Base-by-base conservation (phyloP, 2,888 invertebrate species). In the Hesperia comma region DNA sequence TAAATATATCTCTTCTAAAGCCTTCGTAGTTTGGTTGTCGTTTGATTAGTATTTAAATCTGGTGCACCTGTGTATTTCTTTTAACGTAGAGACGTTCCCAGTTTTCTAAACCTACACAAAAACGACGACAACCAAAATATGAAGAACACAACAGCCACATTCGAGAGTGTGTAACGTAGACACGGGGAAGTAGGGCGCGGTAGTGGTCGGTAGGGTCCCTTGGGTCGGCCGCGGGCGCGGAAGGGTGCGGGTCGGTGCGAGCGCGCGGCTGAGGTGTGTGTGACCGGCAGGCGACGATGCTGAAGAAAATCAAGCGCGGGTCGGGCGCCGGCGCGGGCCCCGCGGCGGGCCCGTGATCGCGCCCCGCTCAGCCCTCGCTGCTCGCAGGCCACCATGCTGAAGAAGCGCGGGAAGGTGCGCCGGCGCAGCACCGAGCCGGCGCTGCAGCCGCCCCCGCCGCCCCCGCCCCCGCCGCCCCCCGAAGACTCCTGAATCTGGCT, bases 281-380 rank as follows among this genome's bases (percentile, higher is more conserved):
- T 84, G 83, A 83, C 82, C 84, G 83, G 86, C 95, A 99, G 99
- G 99, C 99, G 90, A 99, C 99, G 93, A 99, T 99, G 99, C 95
- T 99, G 95, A 99, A 99, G 97, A 99, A 99, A 96, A 96, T 96
- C 94, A 99, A 99, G 95, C 98, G 98, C 95, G 98, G 98, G 94
- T 96, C 98, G 90, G 79, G 83, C 82, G 82, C 83, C 79, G 96
- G 93, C 82, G 82, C 83, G 80, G 96, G 93, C 95, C 96, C 93
- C 82, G 94, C 95, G 94, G 94, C 94, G 93, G 83, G 83, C 82
- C 85, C 85, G 83, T 83, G 84, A 82, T 71, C 74, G 72, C 17
- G 74, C 75, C 75, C 78, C 75, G 73, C 75, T 75, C 75, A 75
- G 74, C 73, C 80, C 78, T 81, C 79, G 92, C 91, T 87, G 88